Conservation (phyloP, 2,113 vertebrate species). For the Sander vitreus region DNA sequence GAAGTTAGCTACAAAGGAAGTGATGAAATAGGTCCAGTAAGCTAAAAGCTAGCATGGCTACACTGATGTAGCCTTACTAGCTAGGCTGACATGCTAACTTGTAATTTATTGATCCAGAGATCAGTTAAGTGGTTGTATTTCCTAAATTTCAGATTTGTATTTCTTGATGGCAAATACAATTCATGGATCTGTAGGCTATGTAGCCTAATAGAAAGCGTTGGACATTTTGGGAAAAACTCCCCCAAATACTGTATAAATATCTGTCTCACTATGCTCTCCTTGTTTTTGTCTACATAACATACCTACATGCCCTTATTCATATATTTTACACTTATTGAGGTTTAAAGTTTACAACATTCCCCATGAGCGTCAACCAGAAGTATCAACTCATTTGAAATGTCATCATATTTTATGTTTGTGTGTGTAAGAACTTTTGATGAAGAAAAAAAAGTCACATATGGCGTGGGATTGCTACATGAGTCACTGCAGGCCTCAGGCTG, state of each 20-base stretch:
- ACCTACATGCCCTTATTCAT: too few relatives aligned
- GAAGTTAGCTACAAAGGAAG: background rate
- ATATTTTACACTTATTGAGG: too few relatives aligned
- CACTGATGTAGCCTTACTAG: background rate
- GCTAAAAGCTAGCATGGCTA: background rate
- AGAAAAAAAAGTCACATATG: constrained; percentile 3
- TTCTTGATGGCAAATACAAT: background rate
- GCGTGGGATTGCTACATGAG: background rate
- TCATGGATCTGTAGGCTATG: background rate
- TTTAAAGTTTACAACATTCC: background rate
- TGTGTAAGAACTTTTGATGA: background rate
- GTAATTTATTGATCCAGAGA: background rate
- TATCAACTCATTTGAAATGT: too few relatives aligned
- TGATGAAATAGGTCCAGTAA: background rate
- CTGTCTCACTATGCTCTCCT: too few relatives aligned
- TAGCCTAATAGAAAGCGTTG: too few relatives aligned
- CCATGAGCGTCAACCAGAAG: background rate
- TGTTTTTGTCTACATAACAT: too few relatives aligned
- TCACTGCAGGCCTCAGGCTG: constrained; percentile 31
- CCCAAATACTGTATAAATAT: too few relatives aligned
- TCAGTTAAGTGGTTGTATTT: background rate
- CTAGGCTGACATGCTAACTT: background rate
- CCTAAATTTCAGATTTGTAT: too few relatives aligned
- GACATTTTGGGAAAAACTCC: too few relatives aligned
- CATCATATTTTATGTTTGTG: background rate